Evolutionary conservation across 2,888 invertebrate genomes (phyloP).

Genomic region (Sceliomorpha sp.): DNA sequence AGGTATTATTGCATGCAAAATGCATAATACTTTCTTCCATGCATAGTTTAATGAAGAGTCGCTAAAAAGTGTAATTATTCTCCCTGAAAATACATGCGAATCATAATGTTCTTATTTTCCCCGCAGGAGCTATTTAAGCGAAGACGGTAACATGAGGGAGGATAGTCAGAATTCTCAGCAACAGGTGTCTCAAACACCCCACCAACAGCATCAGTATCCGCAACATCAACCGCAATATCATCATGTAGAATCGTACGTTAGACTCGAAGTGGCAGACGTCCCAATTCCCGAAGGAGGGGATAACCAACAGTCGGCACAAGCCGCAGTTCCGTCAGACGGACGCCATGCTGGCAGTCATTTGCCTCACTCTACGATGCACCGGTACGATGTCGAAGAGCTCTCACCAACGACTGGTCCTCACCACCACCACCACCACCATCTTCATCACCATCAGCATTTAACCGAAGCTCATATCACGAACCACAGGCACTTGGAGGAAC

Average conservation of each 20-base stretch:
- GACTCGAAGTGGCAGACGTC: constrained; percentile 71
- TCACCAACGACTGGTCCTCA: constrained; percentile 68
- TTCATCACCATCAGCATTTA: constrained; percentile 50
- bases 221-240: constrained; percentile 55
- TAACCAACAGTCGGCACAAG: constrained; percentile 68
- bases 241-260: constrained; percentile 59
- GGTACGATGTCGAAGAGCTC: constrained; percentile 74
- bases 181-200: constrained; percentile 56
- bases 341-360: constrained; percentile 75
- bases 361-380: constrained; percentile 77
- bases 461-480: too few species aligned
- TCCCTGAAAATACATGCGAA: too few species aligned
- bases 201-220: constrained; percentile 56
- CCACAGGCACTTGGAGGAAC: constrained; percentile 49
- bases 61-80: too few species aligned
- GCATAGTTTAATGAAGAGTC: too few species aligned
- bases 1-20: too few species aligned
- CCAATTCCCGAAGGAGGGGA: constrained; percentile 75
- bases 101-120: too few species aligned
- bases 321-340: constrained; percentile 71
- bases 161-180: constrained; percentile 56
- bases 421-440: constrained; percentile 62
- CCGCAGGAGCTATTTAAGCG: constrained; percentile 19
- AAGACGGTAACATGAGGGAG: constrained; percentile 58
- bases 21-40: too few species aligned